These are phyloP conservation scores for Phthorimaea operculella DNA, from an alignment of 1,140 invertebrate genomes.

Conservation along the genomic window DNA sequence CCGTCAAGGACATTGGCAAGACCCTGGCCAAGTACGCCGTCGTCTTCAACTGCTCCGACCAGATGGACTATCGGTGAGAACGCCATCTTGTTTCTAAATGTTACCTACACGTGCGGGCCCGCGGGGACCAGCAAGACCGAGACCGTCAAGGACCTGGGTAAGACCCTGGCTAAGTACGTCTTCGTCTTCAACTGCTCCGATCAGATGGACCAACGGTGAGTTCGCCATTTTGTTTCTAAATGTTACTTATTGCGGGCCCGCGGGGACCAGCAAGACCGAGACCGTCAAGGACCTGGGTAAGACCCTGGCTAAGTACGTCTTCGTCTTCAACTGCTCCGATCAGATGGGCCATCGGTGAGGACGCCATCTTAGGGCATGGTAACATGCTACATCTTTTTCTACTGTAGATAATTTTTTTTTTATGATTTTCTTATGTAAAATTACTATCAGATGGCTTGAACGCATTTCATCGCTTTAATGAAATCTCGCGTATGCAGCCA, in stretches of 20 bases:
- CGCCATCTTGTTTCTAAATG: not conserved
- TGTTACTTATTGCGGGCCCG: constrained; percentile 96
- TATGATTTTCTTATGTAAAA: too few species aligned
- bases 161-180: constrained; percentile 96
- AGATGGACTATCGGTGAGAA: constrained; percentile 92
- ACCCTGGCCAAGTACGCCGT: constrained; percentile 97
- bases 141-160: constrained; percentile 98
- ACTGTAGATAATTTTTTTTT: too few species aligned
- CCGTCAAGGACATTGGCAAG: constrained; percentile 98
- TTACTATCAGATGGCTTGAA: too few species aligned
- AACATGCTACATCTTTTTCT: too few species aligned
- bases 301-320: constrained; percentile 96
- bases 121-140: constrained; percentile 98
- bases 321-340: constrained; percentile 98
- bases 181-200: constrained; percentile 99
- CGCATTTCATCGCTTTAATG: too few species aligned
- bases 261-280: constrained; percentile 97
- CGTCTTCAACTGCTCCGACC: constrained; percentile 98
- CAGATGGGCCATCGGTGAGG: constrained; percentile 93
- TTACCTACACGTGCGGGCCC: too few species aligned
- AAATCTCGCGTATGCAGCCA: not conserved
- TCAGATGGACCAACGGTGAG: constrained; percentile 94
- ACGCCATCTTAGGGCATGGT: too few species aligned
- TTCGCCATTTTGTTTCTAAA: too few species aligned
- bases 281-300: constrained; percentile 99